Evolutionary conservation across 2,113 vertebrate genomes (phyloP).

Genomic region (Archilochus colubris): DNA sequence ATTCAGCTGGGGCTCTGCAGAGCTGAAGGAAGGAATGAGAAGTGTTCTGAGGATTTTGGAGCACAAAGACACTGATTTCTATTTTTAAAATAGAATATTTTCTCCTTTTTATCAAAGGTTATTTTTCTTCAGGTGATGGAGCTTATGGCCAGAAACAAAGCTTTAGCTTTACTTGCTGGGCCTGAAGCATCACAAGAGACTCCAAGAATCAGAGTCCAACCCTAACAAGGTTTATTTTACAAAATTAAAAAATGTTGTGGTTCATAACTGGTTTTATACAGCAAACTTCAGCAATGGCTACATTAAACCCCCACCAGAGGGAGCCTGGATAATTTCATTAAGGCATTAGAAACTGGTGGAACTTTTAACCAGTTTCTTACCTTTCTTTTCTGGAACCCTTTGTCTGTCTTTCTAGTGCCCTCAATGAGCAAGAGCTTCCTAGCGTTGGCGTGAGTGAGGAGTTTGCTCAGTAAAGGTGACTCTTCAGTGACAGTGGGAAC

Average conservation of each 20-base stretch:
- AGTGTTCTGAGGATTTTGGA: background rate
- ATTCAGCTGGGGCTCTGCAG: background rate
- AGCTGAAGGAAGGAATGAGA: background rate
- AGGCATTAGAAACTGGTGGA: background rate
- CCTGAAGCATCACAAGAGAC: background rate
- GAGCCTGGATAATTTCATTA: constrained; percentile 21
- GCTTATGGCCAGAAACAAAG: background rate
- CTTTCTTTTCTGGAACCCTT: background rate
- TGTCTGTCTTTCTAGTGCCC: background rate
- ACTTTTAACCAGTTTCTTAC: background rate
- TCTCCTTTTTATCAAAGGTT: background rate
- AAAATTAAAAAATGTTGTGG: background rate
- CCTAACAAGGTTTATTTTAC: background rate
- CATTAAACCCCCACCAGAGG: constrained; percentile 49
- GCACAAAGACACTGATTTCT: background rate
- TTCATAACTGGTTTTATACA: background rate
- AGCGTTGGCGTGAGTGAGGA: background rate
- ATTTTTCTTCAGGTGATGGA: background rate
- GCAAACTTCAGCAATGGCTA: background rate
- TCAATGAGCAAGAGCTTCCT: background rate
- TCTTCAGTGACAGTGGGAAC: fast-evolving
- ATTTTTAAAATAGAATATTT: background rate
- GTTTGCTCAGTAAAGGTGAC: background rate
- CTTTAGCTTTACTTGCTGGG: background rate
- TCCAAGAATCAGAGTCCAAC: background rate